These are phyloP conservation scores for Hipposideros armiger DNA, from an alignment of 2,113 vertebrate species.

Conservation along the genomic window DNA sequence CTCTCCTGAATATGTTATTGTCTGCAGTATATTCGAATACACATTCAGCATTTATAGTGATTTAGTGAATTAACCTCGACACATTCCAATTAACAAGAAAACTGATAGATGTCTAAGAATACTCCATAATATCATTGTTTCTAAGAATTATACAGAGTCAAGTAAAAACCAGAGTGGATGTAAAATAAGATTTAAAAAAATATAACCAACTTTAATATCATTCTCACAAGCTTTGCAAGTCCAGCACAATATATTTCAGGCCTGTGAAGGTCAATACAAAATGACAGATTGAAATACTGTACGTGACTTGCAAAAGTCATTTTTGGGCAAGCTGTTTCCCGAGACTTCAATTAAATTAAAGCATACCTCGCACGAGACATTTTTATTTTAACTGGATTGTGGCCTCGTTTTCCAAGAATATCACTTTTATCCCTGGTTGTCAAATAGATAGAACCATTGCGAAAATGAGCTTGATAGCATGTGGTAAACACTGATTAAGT, in stretches of 20 bases:
- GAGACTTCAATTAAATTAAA: conserved; percentile 85
- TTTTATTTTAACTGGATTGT: conserved; percentile 78
- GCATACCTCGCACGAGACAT: conserved; percentile 69
- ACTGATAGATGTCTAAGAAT: not conserved
- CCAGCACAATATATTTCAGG: conserved; percentile 82
- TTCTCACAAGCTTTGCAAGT: conserved; percentile 81
- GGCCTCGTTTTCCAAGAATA: conserved; percentile 86
- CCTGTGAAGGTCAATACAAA: conserved; percentile 85
- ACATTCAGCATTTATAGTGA: not conserved
- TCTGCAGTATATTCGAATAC: not conserved
- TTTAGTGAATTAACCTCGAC: conserved; percentile 54
- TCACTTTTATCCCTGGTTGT: conserved; percentile 85
- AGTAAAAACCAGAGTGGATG: conserved; percentile 80
- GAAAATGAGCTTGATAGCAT: conserved; percentile 80
- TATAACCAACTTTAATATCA: conserved; percentile 85
- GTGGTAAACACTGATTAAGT: conserved; percentile 84
- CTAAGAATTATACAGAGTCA: conserved; percentile 71
- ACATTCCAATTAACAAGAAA: conserved; percentile 66
- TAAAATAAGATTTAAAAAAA: conserved; percentile 83
- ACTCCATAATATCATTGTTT: not conserved
- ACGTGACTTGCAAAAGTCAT: conserved; percentile 83
- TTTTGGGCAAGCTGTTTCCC: conserved; percentile 82
- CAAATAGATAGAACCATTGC: conserved; percentile 84
- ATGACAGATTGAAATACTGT: conserved; percentile 84
- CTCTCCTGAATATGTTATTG: not conserved